phyloP scores from a whole-genome alignment of 2,888 invertebrate genomes.

The Romanomermis culicivorax region DNA sequence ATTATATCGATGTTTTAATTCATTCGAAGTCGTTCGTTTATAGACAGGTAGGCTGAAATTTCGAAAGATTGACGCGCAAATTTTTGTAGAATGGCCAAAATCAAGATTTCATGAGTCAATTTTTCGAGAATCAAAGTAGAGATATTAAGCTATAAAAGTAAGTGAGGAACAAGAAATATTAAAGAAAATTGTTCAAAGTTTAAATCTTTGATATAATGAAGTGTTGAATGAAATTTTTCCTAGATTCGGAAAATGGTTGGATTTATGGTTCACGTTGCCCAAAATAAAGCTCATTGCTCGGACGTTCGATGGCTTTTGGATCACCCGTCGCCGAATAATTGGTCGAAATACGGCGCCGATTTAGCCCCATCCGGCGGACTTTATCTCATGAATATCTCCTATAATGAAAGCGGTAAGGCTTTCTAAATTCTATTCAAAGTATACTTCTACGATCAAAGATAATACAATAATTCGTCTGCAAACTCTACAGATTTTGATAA shows the following conservation, averaged over 20 bases:
- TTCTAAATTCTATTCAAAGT: no score
- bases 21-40: constrained; percentile 50
- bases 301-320: constrained; percentile 54
- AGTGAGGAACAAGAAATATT: background rate
- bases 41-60: constrained; percentile 44
- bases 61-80: background rate
- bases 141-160: background rate
- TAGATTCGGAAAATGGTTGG: constrained; percentile 58
- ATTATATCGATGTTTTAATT: constrained; percentile 29
- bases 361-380: constrained; percentile 46
- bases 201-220: no score
- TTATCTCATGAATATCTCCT: constrained; percentile 44
- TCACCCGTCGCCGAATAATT: constrained; percentile 48
- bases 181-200: constrained; percentile 38
- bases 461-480: no score
- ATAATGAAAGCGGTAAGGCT: background rate
- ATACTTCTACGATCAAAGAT: no score
- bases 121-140: no score
- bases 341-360: constrained; percentile 34
- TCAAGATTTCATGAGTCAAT: no score
- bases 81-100: no score
- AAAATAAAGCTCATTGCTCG: constrained; percentile 40
- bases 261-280: constrained; percentile 42
- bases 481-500: no score
- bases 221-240: constrained; percentile 17